Evolutionary conservation across 1,140 invertebrate genomes (phyloP).

Genomic region (Ceratosolen fusciceps): DNA sequence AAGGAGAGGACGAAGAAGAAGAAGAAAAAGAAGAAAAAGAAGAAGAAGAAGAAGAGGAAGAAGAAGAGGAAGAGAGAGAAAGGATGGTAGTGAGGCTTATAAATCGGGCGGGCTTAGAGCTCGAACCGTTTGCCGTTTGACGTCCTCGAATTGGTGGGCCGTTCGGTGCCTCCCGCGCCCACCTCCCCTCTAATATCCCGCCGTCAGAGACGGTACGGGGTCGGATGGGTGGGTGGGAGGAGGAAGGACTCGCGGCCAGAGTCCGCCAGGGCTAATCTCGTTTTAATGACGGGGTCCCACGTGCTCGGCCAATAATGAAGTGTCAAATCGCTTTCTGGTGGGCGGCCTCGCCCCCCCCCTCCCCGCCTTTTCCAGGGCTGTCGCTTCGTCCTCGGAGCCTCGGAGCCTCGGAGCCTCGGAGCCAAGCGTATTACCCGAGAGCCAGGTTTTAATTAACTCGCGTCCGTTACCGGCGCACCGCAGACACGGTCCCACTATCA

Average conservation of each 20-base stretch:
- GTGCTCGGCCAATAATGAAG: conserved; percentile 68
- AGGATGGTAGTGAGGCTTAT: conserved; percentile 15
- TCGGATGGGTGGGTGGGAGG: too few relatives aligned
- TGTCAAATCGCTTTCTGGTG: conserved; percentile 68
- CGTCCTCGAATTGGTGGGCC: conserved; percentile 42
- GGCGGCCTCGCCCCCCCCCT: conserved; percentile 55
- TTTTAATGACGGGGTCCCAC: conserved; percentile 70
- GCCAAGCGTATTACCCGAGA: conserved; percentile 31
- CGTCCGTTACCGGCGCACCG: conserved; percentile 33
- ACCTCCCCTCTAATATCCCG: background rate
- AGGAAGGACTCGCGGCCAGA: too few relatives aligned
- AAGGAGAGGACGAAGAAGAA: too few relatives aligned
- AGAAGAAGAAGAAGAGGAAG: too few relatives aligned
- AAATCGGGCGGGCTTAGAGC: conserved; percentile 17
- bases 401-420: conserved; percentile 11
- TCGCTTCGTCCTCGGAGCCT: conserved; percentile 32
- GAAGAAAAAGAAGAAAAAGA: too few relatives aligned
- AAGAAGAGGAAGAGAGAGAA: too few relatives aligned
- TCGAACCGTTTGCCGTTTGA: conserved; percentile 11
- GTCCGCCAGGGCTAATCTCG: conserved; percentile 62
- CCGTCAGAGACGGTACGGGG: too few relatives aligned
- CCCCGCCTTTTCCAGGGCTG: conserved; percentile 51
- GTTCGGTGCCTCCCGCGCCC: background rate
- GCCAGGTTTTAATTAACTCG: conserved; percentile 65
- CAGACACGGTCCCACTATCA: conserved; percentile 33